Percentiles rank a stretch among this genome's conserved stretches.
These are phyloP conservation scores for Echiichthys vipera DNA, from an alignment of 2,797 vertebrate species.

Conservation along the genomic window DNA sequence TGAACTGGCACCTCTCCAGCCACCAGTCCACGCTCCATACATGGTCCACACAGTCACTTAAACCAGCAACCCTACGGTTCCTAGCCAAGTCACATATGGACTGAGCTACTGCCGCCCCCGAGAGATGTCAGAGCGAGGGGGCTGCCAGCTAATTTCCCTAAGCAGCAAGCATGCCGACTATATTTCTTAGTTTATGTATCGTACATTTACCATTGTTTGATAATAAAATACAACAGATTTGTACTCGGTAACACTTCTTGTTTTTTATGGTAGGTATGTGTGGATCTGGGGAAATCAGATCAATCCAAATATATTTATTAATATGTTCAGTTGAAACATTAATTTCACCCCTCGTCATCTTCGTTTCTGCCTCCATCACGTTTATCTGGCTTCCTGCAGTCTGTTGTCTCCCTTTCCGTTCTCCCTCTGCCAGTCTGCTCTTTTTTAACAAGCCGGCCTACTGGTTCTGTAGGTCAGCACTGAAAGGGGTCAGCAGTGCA, in stretches of 20 bases:
- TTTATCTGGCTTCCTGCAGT: not conserved
- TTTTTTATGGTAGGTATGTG: not conserved
- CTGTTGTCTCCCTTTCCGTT: not conserved
- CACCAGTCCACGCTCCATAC: too few relatives aligned
- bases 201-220: not conserved
- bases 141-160: not conserved
- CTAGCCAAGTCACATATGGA: too few relatives aligned
- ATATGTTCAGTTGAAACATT: not conserved
- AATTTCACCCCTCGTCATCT: not conserved
- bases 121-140: too few relatives aligned
- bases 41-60: too few relatives aligned
- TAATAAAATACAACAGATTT: not conserved
- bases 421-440: constrained; percentile 24
- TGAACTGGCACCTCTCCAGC: too few relatives aligned
- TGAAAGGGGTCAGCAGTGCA: constrained; percentile 52
- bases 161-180: not conserved
- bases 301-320: not conserved
- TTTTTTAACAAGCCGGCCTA: constrained; percentile 37
- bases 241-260: not conserved
- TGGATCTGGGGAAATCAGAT: not conserved
- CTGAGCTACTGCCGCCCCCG: too few relatives aligned
- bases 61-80: too few relatives aligned
- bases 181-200: not conserved
- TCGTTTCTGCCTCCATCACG: not conserved
- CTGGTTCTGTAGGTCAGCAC: constrained; percentile 52